Evolutionary conservation across 2,888 invertebrate species (phyloP).

Genomic region (Lycocerus yunnanus): DNA sequence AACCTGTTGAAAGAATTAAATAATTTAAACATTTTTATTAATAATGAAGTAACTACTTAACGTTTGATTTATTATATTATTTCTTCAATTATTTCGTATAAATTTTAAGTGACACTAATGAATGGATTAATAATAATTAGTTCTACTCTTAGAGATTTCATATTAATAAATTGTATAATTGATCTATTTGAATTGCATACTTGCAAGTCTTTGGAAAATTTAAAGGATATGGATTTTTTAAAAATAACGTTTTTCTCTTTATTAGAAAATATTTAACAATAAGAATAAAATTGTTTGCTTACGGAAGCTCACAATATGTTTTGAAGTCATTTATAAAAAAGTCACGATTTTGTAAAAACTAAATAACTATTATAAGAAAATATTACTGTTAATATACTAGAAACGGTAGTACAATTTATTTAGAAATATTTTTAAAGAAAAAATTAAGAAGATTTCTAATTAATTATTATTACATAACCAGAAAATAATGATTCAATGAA

Average conservation of each 20-base stretch:
- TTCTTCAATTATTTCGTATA: no score
- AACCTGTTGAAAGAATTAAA: neutral
- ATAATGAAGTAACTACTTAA: no score
- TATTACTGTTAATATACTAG: neutral
- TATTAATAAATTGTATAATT: no score
- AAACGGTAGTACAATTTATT: neutral
- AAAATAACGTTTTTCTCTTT: neutral
- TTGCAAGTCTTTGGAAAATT: no score
- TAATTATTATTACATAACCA: no score
- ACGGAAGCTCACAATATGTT: neutral
- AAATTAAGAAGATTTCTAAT: no score
- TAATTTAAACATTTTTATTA: neutral
- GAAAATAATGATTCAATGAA: no score
- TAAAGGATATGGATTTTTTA: neutral
- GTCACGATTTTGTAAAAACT: neutral
- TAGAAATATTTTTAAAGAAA: neutral
- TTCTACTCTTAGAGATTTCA: no score
- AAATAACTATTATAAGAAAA: neutral
- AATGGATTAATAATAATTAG: no score
- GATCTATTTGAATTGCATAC: no score
- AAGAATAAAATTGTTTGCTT: neutral
- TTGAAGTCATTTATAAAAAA: neutral
- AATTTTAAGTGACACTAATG: no score
- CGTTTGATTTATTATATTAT: neutral
- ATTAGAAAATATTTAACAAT: neutral